Evolutionary conservation across 2,888 invertebrate species (phyloP), one percentile per base, ranked within the genome.

Genomic region (Sicus ferrugineus): DNA sequence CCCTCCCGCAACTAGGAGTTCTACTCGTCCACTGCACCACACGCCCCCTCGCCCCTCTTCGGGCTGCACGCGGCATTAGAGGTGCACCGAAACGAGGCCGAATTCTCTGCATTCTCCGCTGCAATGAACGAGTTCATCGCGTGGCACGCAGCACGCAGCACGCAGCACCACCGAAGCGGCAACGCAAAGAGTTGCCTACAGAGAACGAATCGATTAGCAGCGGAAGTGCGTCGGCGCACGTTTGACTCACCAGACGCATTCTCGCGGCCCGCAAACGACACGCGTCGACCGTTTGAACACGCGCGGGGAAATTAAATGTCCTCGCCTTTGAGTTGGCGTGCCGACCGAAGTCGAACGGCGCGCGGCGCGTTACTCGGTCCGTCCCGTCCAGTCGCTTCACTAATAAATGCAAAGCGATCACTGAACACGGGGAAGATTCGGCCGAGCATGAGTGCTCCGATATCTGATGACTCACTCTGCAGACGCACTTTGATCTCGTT

Each of bases 181-280:
- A 56, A 30, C 56, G 6, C 30, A 16, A 56, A 56, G 30, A 14
- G 19, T 26, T n/a, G 3, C 6, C 16, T 14, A 42, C 42, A 42
- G 2, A 16, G n/a, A 42, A n/a, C n/a, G n/a, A n/a, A 42, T n/a
- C 42, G 14, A 4, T 42, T 9, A 14, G 14, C 14, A 68, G 52
- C 61, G 68, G 68, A 68, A 68, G 68, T 68, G 2, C 38, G 68
- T 38, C 68, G 68, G 21, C 50, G 52, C 68, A 68, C 68, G 68
- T 68, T 42, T 42, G 11, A 16, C 42, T 42, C 9, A 42, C 4
- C 14, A n/a, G 42, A 42, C 14, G 42, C 16, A 9, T 34, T n/a
- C n/a, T 42, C 42, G 42, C 14, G 4, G 11, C 5, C 3, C 42
- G 42, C 4, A n/a, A n/a, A 1, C n/a, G 42, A 42, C 42, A n/a